Base-by-base conservation (phyloP, 1,140 invertebrate genomes). In the Caerostris extrusa region DNA sequence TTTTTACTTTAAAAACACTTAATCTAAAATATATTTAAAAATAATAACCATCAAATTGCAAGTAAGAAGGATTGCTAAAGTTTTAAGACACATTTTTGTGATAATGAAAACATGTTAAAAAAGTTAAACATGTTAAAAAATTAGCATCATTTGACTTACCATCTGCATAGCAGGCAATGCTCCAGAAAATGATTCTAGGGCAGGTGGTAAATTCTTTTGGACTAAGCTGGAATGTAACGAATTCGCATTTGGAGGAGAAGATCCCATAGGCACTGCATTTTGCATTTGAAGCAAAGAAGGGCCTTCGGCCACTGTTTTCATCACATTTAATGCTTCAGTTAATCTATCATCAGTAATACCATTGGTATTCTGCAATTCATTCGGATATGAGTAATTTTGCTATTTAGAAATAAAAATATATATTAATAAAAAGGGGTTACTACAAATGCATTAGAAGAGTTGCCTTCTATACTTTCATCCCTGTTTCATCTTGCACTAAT, bases 241-340 rank as follows among this genome's bases (percentile, higher is more conserved):
- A 19, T 67, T 19, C 5, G 81, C 60, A 60, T 34, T 60, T 55
- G 85, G 56, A 86, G 91, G 60, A 3, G 91, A 53, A 14, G 77
- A 64, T n/a, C 89, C 89, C 8, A 90, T 14, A 81, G 89, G 89
- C 67, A 92, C 82, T 55, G 94, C n/a, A 19, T 90, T 91, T 5
- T 94, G 58, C n/a, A 83, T 60, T 60, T 93, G 94, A 0, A 95
- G 81, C 34, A 93, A 34, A 53, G 94, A 94, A 67, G 95, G 96
- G 95, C 98, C 98, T 95, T 99, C 98, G 57, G 98, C 98, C 96
- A 99, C 98, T 96, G 98, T 99, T 95, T 98, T 97, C 93, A 99
- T 96, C 56, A 99, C 98, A 96, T 99, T 98, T 95, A 99, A 98
- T 82, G 98, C 98, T 96, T 99, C 98, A 96, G 99, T 98, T 95